Conservation (phyloP, 2,113 vertebrate genomes). For the Setophaga petechia region DNA sequence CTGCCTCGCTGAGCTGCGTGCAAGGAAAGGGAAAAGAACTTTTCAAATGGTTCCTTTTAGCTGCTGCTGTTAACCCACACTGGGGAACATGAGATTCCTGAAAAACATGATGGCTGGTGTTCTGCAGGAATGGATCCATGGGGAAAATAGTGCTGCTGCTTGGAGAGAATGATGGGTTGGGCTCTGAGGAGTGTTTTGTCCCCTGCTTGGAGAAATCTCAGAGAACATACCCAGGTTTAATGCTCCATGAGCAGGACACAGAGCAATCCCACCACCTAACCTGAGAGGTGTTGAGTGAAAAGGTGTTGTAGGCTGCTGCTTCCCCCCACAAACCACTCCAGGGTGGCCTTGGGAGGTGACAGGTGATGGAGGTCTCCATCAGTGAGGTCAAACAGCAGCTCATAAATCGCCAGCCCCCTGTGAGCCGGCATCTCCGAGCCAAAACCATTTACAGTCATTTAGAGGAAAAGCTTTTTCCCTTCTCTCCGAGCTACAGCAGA, state of each 20-base stretch:
- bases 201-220: rapidly evolving
- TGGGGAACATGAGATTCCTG: background rate
- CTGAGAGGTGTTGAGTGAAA: rapidly evolving
- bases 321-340: background rate
- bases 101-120: background rate
- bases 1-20: background rate
- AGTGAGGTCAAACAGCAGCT: background rate
- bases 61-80: background rate
- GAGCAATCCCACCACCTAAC: rapidly evolving
- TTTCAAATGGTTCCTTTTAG: background rate
- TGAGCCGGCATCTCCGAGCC: background rate
- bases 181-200: background rate
- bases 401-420: background rate
- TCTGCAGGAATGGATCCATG: background rate
- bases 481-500: conserved; percentile 14
- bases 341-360: background rate
- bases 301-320: background rate
- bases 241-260: rapidly evolving
- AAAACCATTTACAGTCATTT: background rate
- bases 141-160: background rate
- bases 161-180: rapidly evolving
- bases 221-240: background rate
- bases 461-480: conserved; percentile 29
- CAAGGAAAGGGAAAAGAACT: background rate
- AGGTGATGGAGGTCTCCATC: background rate